A percentile compares a stretch with the other conserved stretches of the same genome.
phyloP scores from a whole-genome alignment of 2,113 vertebrate species.

The Corythornis madagascariensis region DNA sequence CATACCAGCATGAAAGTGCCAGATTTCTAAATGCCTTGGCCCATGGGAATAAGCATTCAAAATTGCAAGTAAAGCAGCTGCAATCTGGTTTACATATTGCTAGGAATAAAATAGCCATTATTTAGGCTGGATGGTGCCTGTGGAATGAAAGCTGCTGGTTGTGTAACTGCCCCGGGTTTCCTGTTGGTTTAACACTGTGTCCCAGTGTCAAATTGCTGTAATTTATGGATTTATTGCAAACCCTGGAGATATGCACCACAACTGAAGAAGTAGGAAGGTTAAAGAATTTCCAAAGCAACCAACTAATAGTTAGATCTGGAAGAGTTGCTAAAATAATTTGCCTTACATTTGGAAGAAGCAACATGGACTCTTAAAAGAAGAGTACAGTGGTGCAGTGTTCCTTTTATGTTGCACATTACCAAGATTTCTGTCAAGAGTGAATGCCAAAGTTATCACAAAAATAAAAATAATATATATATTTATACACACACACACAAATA shows the following conservation, averaged over 20 bases:
- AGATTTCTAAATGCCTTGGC: constrained; percentile 14
- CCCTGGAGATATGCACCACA: not conserved
- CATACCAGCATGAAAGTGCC: not conserved
- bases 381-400: not conserved
- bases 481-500: too few species aligned
- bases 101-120: not conserved
- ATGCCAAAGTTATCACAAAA: not conserved
- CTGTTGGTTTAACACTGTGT: not conserved
- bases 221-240: constrained; percentile 1
- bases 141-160: not conserved
- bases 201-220: not conserved
- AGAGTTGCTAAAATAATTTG: not conserved
- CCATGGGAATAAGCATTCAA: not conserved
- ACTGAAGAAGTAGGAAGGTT: not conserved
- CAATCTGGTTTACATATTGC: not conserved
- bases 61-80: not conserved
- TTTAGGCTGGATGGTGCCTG: not conserved
- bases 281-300: not conserved
- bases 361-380: not conserved
- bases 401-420: not conserved
- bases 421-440: not conserved
- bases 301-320: not conserved
- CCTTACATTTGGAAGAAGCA: accelerated
- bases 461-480: too few species aligned
- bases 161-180: not conserved